Evolutionary conservation across 2,113 vertebrate species (phyloP).

Genomic region (Sinosuthora webbiana): DNA sequence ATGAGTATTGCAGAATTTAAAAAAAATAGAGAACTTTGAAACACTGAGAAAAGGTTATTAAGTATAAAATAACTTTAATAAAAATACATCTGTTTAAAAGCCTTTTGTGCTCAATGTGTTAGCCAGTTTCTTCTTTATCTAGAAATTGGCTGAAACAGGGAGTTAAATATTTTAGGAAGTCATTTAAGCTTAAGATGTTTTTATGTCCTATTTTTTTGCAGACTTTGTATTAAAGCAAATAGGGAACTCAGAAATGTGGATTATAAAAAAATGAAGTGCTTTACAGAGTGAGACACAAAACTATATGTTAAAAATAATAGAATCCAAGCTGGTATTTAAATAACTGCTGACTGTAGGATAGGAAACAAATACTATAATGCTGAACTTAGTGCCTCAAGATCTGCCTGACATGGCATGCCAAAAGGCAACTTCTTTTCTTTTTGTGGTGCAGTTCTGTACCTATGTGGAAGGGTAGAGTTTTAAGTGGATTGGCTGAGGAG

Average conservation of each 20-base stretch:
- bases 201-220: not conserved
- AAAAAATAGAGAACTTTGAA: not conserved
- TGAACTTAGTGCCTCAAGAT: not conserved
- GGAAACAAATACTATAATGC: not conserved
- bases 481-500: not conserved
- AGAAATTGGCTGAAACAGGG: not conserved
- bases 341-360: not conserved
- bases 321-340: not conserved
- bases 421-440: not conserved
- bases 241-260: not conserved
- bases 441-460: not conserved
- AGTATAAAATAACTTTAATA: not conserved
- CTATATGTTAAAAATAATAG: not conserved
- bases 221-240: not conserved
- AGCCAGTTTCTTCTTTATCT: not conserved
- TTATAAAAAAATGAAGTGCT: not conserved
- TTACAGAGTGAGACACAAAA: not conserved
- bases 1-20: not conserved
- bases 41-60: not conserved
- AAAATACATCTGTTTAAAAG: not conserved
- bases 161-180: not conserved
- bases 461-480: not conserved
- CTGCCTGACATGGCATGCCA: not conserved
- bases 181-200: not conserved
- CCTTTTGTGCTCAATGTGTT: not conserved